Percentiles rank a stretch among this genome's conserved stretches.
phyloP scores from a whole-genome alignment of 2,888 invertebrate genomes.

The Apoda limacodes region DNA sequence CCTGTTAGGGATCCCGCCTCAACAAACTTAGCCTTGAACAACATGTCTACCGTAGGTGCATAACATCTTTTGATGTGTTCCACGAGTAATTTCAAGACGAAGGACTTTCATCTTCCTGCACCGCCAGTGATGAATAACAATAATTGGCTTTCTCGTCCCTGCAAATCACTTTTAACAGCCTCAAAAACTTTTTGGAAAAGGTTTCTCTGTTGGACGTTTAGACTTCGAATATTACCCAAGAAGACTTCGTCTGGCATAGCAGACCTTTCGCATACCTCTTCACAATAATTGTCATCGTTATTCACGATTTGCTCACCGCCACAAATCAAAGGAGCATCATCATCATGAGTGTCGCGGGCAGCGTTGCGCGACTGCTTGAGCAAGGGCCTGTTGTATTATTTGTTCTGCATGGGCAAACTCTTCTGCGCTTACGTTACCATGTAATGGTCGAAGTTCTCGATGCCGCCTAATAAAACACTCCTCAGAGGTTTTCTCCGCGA shows the following conservation, averaged over 20 bases:
- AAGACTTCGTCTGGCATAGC: slow-evolving; percentile 19
- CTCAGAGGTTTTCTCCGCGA: slow-evolving; percentile 21
- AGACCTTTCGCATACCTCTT: slow-evolving; percentile 10
- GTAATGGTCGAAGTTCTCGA: slow-evolving; percentile 17
- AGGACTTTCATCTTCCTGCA: slow-evolving; percentile 23
- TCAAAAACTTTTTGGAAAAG: slow-evolving; percentile 15
- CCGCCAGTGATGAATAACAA: slow-evolving; percentile 26
- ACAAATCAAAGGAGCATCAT: slow-evolving; percentile 7
- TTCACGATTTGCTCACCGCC: slow-evolving; percentile 12
- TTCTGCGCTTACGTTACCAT: slow-evolving; percentile 16
- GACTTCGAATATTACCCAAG: slow-evolving; percentile 10
- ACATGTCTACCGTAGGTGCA: slow-evolving; percentile 14
- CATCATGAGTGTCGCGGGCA: slow-evolving; percentile 7
- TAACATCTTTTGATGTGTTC: slow-evolving; percentile 23
- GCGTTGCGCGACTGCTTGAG: slow-evolving; percentile 16
- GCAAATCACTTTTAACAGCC: slow-evolving; percentile 11
- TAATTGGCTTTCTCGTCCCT: slow-evolving; percentile 11
- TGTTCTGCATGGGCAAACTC: slow-evolving; percentile 20
- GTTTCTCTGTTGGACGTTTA: slow-evolving; percentile 20
- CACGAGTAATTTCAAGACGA: slow-evolving; percentile 23
- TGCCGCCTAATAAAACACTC: slow-evolving; percentile 19
- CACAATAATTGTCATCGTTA: slow-evolving; percentile 14
- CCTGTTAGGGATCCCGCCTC: slow-evolving; percentile 21
- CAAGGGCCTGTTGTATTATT: slow-evolving; percentile 22
- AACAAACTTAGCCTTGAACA: slow-evolving; percentile 19